A percentile compares a stretch with the other conserved stretches of the same genome.
Conservation (phyloP, 2,113 vertebrate genomes). For the Hydropotes inermis region DNA sequence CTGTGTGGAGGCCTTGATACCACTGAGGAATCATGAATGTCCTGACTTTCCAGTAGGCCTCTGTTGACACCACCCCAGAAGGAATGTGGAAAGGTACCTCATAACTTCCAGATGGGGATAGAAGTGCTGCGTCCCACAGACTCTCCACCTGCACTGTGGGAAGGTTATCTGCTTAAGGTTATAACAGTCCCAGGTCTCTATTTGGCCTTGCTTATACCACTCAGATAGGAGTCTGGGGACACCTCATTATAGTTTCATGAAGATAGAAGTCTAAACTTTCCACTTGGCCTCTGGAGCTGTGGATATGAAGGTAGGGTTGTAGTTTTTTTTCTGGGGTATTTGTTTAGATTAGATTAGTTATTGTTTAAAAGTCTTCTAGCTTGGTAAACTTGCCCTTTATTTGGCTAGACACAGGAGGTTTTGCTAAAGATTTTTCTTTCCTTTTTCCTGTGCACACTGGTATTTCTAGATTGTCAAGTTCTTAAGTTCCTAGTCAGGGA, state of each 20-base stretch:
- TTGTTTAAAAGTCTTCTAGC: not conserved
- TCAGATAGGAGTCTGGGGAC: not conserved
- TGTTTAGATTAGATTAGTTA: not conserved
- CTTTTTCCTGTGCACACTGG: not conserved
- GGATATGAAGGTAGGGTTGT: not conserved
- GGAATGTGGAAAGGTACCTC: not conserved
- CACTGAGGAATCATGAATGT: not conserved
- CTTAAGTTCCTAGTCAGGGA: not conserved
- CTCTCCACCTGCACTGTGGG: not conserved
- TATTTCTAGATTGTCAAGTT: not conserved
- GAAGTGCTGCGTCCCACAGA: not conserved
- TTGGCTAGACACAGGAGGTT: not conserved
- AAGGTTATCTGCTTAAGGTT: not conserved
- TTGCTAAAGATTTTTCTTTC: not conserved
- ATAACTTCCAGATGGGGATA: not conserved
- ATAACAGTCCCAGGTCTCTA: not conserved
- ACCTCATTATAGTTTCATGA: not conserved
- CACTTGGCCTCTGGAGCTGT: not conserved
- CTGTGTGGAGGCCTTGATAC: not conserved
- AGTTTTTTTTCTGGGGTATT: not conserved
- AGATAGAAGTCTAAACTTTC: not conserved
- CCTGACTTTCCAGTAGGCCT: not conserved
- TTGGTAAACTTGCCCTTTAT: not conserved
- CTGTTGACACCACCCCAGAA: not conserved
- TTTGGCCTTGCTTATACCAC: not conserved